Percentiles rank a stretch among this genome's conserved stretches.
These are phyloP conservation scores for Hypomesus transpacificus DNA, from an alignment of 2,113 vertebrate species.

Conservation along the genomic window DNA sequence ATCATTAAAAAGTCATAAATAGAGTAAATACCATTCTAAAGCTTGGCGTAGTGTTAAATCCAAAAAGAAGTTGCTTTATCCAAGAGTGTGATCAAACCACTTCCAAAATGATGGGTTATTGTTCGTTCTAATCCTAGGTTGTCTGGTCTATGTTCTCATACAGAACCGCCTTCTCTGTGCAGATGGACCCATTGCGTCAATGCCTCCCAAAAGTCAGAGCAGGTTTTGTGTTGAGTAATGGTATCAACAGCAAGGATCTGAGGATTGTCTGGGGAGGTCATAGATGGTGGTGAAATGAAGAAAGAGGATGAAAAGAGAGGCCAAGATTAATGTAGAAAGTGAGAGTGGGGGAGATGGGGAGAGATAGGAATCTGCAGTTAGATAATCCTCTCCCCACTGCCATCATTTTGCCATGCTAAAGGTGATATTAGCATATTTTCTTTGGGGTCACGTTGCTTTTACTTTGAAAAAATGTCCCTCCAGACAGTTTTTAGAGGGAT, in stretches of 20 bases:
- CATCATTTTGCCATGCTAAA: slow-evolving; percentile 24
- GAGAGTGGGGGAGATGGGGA: neutral
- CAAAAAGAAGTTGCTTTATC: slow-evolving; percentile 56
- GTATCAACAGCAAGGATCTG: slow-evolving; percentile 19
- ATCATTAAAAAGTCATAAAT: no score
- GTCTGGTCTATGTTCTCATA: no score
- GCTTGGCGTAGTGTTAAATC: slow-evolving; percentile 30
- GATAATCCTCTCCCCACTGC: slow-evolving; percentile 32
- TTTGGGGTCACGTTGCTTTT: neutral
- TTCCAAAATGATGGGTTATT: slow-evolving; percentile 39
- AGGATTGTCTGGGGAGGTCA: slow-evolving; percentile 28
- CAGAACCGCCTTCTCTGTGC: slow-evolving; percentile 33
- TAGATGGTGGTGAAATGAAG: neutral
- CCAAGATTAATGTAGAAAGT: neutral
- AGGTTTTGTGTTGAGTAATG: slow-evolving; percentile 23
- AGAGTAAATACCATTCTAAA: no score
- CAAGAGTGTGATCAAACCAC: slow-evolving; percentile 42
- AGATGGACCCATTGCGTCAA: slow-evolving; percentile 42
- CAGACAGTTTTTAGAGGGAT: slow-evolving; percentile 8
- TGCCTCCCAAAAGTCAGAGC: slow-evolving; percentile 16
- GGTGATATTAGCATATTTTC: slow-evolving; percentile 2
- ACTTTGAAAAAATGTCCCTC: slow-evolving; percentile 18
- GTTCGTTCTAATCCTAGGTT: slow-evolving; percentile 52
- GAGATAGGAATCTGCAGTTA: slow-evolving; percentile 9
- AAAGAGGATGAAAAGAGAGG: slow-evolving; percentile 3